These are phyloP conservation scores for Drosophila ananassae DNA, from an alignment of 1,140 invertebrate genomes.

Conservation along the genomic window DNA sequence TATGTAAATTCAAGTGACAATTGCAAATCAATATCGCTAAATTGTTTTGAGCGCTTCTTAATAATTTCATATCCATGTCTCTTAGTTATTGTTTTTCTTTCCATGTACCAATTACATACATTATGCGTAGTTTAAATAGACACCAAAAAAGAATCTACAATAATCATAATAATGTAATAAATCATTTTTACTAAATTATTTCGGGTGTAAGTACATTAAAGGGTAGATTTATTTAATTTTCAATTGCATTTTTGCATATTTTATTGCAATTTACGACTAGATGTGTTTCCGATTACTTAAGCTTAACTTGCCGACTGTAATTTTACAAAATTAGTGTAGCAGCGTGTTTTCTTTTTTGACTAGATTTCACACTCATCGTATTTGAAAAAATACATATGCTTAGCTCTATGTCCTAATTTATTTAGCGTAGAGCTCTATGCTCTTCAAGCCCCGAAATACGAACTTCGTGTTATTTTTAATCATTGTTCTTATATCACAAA, in stretches of 20 bases:
- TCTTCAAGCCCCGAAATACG: conserved; percentile 24
- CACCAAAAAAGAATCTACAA: conserved; percentile 66
- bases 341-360: conserved; percentile 56
- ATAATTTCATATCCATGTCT: conserved; percentile 15
- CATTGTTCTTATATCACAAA: conserved; percentile 77
- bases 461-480: conserved; percentile 10
- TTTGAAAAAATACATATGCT: conserved; percentile 30
- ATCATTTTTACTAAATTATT: conserved; percentile 69
- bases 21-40: conserved; percentile 45
- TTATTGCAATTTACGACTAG: conserved; percentile 32
- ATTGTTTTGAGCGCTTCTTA: conserved; percentile 36
- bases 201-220: neutral
- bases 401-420: conserved; percentile 30
- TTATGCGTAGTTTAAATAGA: conserved; percentile 69
- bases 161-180: conserved; percentile 51
- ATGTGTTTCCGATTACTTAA: conserved; percentile 23
- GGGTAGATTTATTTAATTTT: conserved; percentile 8
- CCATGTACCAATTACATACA: conserved; percentile 38
- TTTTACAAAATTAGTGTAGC: conserved; percentile 39
- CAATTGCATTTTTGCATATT: neutral
- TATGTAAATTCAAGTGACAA: conserved; percentile 48
- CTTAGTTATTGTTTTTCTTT: conserved; percentile 7
- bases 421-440: conserved; percentile 16
- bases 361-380: conserved; percentile 75
- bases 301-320: conserved; percentile 29